Conservation (phyloP, 2,113 vertebrate species). For the Albula glossodonta region DNA sequence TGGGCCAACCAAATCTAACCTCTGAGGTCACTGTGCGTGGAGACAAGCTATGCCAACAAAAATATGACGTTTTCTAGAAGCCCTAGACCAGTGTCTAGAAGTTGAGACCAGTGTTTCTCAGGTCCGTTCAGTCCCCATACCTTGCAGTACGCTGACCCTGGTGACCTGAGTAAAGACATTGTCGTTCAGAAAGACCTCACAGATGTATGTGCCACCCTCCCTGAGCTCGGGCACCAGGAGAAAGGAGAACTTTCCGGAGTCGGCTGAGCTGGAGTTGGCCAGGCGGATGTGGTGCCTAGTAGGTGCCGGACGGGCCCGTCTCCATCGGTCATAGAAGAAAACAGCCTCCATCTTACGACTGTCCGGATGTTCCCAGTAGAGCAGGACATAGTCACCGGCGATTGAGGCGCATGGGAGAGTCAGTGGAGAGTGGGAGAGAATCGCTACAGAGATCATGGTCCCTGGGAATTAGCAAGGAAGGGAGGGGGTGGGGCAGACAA, state of each 20-base stretch:
- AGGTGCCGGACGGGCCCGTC: slow-evolving; percentile 24
- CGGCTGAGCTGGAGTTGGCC: slow-evolving; percentile 35
- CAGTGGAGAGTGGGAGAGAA: slow-evolving; percentile 34
- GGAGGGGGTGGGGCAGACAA: neutral
- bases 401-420: slow-evolving; percentile 48
- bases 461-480: slow-evolving; percentile 36
- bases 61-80: no score
- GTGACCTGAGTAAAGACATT: slow-evolving; percentile 45
- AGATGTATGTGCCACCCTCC: slow-evolving; percentile 62
- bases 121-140: slow-evolving; percentile 41
- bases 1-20: no score
- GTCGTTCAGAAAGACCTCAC: slow-evolving; percentile 61
- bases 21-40: no score
- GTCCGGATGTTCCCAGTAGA: slow-evolving; percentile 56
- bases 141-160: slow-evolving; percentile 62
- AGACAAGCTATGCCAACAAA: no score
- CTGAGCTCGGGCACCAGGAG: slow-evolving; percentile 43
- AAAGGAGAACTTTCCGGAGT: slow-evolving; percentile 60
- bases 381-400: slow-evolving; percentile 58
- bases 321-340: slow-evolving; percentile 63
- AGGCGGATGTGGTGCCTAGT: slow-evolving; percentile 39
- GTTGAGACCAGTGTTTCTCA: neutral
- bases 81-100: no score
- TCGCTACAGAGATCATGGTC: slow-evolving; percentile 31
- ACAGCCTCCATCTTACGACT: neutral